Evolutionary conservation across 2,113 vertebrate species (phyloP), one percentile per base, ranked within the genome.

Genomic region (Albula goreensis): DNA sequence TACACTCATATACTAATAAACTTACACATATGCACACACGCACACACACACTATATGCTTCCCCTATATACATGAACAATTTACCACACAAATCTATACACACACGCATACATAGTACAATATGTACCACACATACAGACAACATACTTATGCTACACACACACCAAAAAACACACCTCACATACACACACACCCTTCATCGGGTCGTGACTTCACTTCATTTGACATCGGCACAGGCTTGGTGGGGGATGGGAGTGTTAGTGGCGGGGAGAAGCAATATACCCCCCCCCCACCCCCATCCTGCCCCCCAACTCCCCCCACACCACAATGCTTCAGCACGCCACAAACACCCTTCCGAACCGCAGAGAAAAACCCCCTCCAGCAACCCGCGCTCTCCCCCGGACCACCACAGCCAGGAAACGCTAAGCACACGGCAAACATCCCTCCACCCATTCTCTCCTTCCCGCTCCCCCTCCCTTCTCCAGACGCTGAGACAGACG

Each of bases 171-270:
- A 80, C 6, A 10, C 48, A 83, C 25, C 78, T 50, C 17, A 82
- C 5, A 78, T 74, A 56, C 86, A 85, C 85, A 85, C 82, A 88
- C 86, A 93, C 91, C 92, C 93, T 94, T 97, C 95, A 93, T 95
- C 88, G 56, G 93, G 92, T 94, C 94, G 94, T 97, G 97, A 98
- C 96, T 96, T 98, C 97, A 99, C 96, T 97, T 99, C 97, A 97
- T 98, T 97, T 98, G 96, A 98, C 97, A 97, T 97, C 97, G 98
- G 74, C 80, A 82, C 31, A 89, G 88, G 95, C 93, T 90, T 90
- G 89, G 90, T 94, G 94, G 96, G 95, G 97, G 97, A 96, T 96
- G 97, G 96, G 97, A 94, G 92, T 91, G 90, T 85, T 88, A 89
- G 90, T 88, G 94, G 31, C 31, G 91, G 95, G 95, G 91, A 96